Percentiles rank a stretch among this genome's conserved stretches.
phyloP scores from a whole-genome alignment of 1,140 invertebrate genomes.

The Triops cancriformis region DNA sequence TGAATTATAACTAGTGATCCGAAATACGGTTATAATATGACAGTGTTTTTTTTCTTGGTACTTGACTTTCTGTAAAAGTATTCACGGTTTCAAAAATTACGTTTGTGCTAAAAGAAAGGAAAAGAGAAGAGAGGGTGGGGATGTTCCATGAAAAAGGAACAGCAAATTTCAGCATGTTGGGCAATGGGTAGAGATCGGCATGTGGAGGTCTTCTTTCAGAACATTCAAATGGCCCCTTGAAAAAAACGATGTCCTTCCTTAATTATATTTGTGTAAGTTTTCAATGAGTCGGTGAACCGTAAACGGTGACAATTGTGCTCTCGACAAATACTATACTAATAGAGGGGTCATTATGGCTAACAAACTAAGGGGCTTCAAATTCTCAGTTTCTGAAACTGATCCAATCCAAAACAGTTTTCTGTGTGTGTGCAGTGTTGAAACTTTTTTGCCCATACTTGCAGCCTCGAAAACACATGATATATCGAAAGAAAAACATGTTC shows the following conservation, averaged over 20 bases:
- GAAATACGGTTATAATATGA: constrained; percentile 1
- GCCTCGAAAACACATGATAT: background rate
- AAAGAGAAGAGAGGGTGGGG: background rate
- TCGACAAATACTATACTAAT: background rate
- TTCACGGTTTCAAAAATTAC: background rate
- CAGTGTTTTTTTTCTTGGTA: background rate
- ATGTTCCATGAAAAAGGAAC: too few relatives aligned
- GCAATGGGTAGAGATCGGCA: too few relatives aligned
- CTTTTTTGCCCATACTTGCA: background rate
- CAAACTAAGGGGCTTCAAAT: background rate
- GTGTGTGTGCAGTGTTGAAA: background rate
- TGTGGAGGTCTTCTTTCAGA: background rate
- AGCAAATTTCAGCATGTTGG: too few relatives aligned
- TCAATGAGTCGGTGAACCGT: background rate
- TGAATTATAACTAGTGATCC: constrained; percentile 14
- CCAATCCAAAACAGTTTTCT: background rate
- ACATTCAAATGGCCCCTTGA: background rate
- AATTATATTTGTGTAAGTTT: background rate
- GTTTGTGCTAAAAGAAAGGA: background rate
- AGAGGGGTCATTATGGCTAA: background rate
- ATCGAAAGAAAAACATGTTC: background rate
- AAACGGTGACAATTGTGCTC: background rate
- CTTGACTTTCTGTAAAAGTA: background rate
- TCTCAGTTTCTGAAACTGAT: constrained; percentile 10
- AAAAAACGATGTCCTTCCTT: background rate